Base-by-base conservation (phyloP, 2,888 invertebrate species). In the Patella ulyssiponensis region DNA sequence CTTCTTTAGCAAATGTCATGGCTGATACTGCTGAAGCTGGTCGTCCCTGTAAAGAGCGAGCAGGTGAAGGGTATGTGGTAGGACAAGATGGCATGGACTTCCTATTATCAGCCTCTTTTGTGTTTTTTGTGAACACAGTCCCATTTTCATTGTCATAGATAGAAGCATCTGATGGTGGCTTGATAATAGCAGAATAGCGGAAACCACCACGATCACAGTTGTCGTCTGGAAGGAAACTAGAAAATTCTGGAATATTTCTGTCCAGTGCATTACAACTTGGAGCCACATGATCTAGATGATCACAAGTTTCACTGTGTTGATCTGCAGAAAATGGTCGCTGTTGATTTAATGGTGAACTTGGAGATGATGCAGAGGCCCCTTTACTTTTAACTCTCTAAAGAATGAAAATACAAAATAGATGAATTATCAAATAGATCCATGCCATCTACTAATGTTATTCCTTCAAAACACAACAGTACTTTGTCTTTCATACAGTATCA, bases 321-420 rank as follows among this genome's bases (percentile, higher is more conserved):
- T 64, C 72, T 73, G 73, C 69, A 73, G 80, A 52, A 71, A 74
- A 71, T 69, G 51, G 15, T 73, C 97, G 73, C 97, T 97, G 71
- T 97, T 98, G 90, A 76, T 85, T 86, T 15, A 86, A 82, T 0
- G 88, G 89, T 20, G 89, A 89, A 76, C 85, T 88, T 3, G 89
- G 89, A 14, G 88, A 88, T 9, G 89, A 89, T 3, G 86, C 85
- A n/a, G 97, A 98, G 74, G 96, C 96, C 93, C 96, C 97, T 93
- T 97, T 94, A 92, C 96, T 96, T 77, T 88, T 87, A 76, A 90
- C 87, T 81, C 89, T 88, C 89, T 92, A 88, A 33, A 84, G 80
- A 76, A 71, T 20, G 76, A 71, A 81, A 74, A 64, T 64, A 20
- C 23, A 44, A 44, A 44, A 44, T 44, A 9, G 7, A 44, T 44